Percentiles rank a stretch among this genome's conserved stretches.
phyloP scores from a whole-genome alignment of 2,113 vertebrate species.

The Zapornia atra region DNA sequence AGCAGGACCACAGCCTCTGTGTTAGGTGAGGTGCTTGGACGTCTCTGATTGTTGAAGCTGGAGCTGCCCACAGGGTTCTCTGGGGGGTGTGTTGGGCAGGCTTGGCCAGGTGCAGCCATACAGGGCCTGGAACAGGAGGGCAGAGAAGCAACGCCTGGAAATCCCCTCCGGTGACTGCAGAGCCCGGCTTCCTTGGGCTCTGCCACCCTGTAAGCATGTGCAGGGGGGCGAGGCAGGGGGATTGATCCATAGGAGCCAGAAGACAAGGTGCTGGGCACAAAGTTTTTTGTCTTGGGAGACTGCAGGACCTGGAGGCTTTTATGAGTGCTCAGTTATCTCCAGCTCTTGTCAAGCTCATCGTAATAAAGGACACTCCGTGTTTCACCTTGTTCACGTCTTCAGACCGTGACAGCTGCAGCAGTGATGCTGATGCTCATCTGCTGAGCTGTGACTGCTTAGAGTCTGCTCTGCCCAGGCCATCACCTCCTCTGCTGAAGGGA shows the following conservation, averaged over 20 bases:
- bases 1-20: accelerated
- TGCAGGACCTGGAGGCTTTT: background rate
- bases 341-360: background rate
- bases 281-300: background rate
- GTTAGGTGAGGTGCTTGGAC: accelerated
- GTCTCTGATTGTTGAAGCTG: accelerated
- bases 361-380: background rate
- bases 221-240: background rate
- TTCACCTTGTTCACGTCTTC: background rate
- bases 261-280: background rate
- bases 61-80: background rate
- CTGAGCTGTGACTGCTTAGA: accelerated
- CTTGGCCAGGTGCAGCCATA: background rate
- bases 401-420: background rate
- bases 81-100: background rate
- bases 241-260: background rate
- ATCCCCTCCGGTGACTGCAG: background rate
- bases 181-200: background rate
- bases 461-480: background rate
- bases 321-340: background rate
- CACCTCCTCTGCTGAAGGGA: background rate
- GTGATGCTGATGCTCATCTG: background rate
- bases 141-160: background rate
- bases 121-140: background rate
- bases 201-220: background rate